A percentile compares a stretch with the other conserved stretches of the same genome.
phyloP scores from a whole-genome alignment of 2,113 vertebrate species.

The Coregonus clupeaformis region DNA sequence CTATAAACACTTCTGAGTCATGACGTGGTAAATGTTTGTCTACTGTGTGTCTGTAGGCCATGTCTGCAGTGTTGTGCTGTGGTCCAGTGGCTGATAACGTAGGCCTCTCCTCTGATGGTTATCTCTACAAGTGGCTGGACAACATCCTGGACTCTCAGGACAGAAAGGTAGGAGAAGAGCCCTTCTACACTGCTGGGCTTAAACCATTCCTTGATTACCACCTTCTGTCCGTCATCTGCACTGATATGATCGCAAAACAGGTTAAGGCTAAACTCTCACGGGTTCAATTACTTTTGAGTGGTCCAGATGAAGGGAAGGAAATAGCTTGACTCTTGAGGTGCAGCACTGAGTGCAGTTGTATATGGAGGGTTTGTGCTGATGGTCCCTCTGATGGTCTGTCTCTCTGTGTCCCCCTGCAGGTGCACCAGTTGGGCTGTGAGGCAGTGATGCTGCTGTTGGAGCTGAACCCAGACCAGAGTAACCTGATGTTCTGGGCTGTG shows the following conservation, averaged over 20 bases:
- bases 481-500: slow-evolving; percentile 98
- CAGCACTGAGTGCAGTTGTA: too few species aligned
- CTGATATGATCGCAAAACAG: not conserved
- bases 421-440: slow-evolving; percentile 96
- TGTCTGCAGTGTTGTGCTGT: slow-evolving; percentile 98
- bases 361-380: too few species aligned
- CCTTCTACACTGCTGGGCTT: not conserved
- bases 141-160: slow-evolving; percentile 99
- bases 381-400: not conserved
- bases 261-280: too few species aligned
- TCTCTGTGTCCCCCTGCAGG: slow-evolving; percentile 66
- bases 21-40: not conserved
- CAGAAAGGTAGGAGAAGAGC: slow-evolving; percentile 82
- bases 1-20: not conserved
- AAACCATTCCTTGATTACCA: not conserved
- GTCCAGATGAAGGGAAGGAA: too few species aligned
- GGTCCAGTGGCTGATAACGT: slow-evolving; percentile 98
- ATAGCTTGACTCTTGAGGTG: too few species aligned
- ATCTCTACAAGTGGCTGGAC: slow-evolving; percentile 99
- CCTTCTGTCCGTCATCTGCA: not conserved
- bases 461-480: slow-evolving; percentile 97
- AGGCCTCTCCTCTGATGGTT: slow-evolving; percentile 95
- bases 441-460: slow-evolving; percentile 94
- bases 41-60: slow-evolving; percentile 77
- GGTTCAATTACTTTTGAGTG: too few species aligned